Evolutionary conservation across 2,113 vertebrate genomes (phyloP).

Genomic region (Spea multiplicata): DNA sequence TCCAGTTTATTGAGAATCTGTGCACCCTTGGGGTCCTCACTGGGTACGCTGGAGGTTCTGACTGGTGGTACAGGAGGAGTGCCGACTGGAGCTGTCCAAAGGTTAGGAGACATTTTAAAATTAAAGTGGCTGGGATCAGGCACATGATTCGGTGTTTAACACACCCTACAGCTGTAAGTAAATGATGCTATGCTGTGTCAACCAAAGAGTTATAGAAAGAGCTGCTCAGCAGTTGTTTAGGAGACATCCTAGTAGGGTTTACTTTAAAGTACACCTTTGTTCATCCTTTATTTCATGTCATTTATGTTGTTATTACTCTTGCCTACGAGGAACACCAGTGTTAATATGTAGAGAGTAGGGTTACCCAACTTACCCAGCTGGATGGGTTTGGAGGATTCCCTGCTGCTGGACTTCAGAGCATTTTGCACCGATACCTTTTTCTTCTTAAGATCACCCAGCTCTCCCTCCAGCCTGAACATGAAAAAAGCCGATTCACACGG

Average conservation of each 20-base stretch:
- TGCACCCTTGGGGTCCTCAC: slow-evolving; percentile 64
- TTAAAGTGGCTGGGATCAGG: no score
- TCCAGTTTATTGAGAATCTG: slow-evolving; percentile 68
- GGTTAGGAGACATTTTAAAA: background rate
- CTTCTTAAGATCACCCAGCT: slow-evolving; percentile 78
- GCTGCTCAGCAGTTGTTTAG: no score
- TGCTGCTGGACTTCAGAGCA: slow-evolving; percentile 64
- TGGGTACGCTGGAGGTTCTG: slow-evolving; percentile 15
- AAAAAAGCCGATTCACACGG: background rate
- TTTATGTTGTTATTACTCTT: no score
- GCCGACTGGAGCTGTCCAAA: slow-evolving; percentile 47
- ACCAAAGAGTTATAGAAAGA: no score
- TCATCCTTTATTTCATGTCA: no score
- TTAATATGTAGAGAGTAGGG: no score
- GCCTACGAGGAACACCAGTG: no score
- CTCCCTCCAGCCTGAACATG: slow-evolving; percentile 72
- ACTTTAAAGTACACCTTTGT: no score
- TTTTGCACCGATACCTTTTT: slow-evolving; percentile 64
- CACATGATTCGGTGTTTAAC: no score
- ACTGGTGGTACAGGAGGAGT: slow-evolving; percentile 42
- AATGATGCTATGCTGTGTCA: no score
- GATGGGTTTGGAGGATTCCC: slow-evolving; percentile 53
- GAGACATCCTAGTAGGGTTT: no score
- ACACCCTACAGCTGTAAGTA: no score
- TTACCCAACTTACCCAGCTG: slow-evolving; percentile 62